Percentiles rank a stretch among this genome's conserved stretches.
phyloP scores from a whole-genome alignment of 2,797 vertebrate genomes.

The Pitangus sulphuratus region DNA sequence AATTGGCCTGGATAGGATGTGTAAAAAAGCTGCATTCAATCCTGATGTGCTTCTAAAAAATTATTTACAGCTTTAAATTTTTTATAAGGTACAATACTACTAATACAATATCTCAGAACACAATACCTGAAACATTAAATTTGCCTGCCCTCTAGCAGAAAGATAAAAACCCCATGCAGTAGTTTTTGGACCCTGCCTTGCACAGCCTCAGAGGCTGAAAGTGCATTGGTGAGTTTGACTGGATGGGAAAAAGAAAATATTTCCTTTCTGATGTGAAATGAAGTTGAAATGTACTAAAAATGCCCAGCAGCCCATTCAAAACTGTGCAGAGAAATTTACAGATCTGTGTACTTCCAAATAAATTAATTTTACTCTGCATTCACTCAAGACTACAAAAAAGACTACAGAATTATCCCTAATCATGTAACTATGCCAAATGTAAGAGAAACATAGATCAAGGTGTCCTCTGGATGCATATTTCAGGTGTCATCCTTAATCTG shows the following conservation, averaged over 20 bases:
- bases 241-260: neutral
- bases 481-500: neutral
- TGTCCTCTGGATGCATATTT: neutral
- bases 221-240: rapidly evolving
- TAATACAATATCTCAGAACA: neutral
- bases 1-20: neutral
- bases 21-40: neutral
- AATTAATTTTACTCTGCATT: neutral
- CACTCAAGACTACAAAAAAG: neutral
- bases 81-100: neutral
- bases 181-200: neutral
- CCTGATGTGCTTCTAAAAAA: neutral
- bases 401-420: neutral
- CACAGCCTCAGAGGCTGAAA: neutral
- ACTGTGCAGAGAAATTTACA: neutral
- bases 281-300: neutral
- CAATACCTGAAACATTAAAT: neutral
- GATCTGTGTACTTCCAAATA: neutral
- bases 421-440: neutral
- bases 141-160: neutral
- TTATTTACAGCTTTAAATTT: neutral
- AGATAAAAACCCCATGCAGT: neutral
- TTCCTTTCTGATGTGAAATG: neutral
- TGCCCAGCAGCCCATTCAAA: neutral
- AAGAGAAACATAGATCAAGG: neutral